Conservation (phyloP, 1,140 invertebrate genomes). For the Tetragnatha versicolor region DNA sequence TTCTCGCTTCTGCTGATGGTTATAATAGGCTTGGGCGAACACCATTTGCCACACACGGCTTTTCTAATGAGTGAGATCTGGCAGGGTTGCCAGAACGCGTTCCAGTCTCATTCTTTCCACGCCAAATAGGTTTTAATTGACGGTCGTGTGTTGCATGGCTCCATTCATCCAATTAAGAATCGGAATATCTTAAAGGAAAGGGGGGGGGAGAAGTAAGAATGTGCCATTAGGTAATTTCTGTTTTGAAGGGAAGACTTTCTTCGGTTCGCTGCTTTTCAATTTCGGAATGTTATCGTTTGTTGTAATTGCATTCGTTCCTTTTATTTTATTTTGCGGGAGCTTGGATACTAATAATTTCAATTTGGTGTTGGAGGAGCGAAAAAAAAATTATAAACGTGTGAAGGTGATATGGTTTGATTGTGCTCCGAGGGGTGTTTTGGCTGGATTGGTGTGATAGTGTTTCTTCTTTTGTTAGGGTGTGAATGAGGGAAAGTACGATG, state of each 20-base stretch:
- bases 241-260: background rate
- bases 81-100: slow-evolving; percentile 36
- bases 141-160: background rate
- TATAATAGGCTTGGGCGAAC: slow-evolving; percentile 52
- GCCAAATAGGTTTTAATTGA: slow-evolving; percentile 53
- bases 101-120: slow-evolving; percentile 26
- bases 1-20: slow-evolving; percentile 45
- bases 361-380: no score
- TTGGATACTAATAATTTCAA: no score
- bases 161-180: slow-evolving; percentile 32
- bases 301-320: no score
- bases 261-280: no score
- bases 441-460: no score
- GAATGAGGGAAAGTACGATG: no score
- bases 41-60: slow-evolving; percentile 50
- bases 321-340: no score
- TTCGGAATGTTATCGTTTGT: no score
- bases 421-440: no score
- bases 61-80: slow-evolving; percentile 42
- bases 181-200: background rate
- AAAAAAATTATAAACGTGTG: no score
- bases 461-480: no score
- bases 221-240: slow-evolving; percentile 8
- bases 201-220: background rate
- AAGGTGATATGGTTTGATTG: no score